Evolutionary conservation across 2,888 invertebrate genomes (phyloP).

Genomic region (Spialia ferax): DNA sequence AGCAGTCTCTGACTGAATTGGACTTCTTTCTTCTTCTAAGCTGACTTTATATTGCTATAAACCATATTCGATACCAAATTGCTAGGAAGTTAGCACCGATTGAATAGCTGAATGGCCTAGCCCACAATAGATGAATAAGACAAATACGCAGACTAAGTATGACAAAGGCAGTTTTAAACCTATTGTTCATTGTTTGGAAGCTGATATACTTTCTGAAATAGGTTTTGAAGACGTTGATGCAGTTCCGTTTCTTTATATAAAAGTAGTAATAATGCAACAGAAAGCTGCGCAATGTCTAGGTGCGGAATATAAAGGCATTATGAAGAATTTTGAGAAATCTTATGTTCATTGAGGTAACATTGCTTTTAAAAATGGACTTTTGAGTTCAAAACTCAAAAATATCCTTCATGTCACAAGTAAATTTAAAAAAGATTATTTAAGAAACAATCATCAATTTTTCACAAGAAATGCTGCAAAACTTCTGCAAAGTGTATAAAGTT

Average conservation of each 20-base stretch:
- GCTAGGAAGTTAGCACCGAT: slow-evolving; percentile 33
- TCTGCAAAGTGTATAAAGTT: slow-evolving; percentile 36
- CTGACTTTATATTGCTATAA: slow-evolving; percentile 5
- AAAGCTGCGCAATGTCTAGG: background rate
- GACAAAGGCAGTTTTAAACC: slow-evolving; percentile 36
- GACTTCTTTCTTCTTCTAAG: background rate
- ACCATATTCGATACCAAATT: slow-evolving; percentile 30
- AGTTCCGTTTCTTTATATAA: slow-evolving; percentile 18
- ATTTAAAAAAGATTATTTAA: slow-evolving; percentile 15
- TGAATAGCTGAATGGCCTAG: slow-evolving; percentile 31
- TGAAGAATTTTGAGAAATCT: no score
- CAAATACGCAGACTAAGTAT: slow-evolving; percentile 39
- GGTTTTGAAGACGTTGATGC: slow-evolving; percentile 37
- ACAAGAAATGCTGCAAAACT: slow-evolving; percentile 26
- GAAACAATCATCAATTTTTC: slow-evolving; percentile 33
- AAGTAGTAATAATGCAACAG: background rate
- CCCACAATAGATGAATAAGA: slow-evolving; percentile 34
- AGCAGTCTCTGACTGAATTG: background rate
- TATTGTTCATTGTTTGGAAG: slow-evolving; percentile 34
- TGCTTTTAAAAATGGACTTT: background rate
- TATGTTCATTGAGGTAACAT: background rate
- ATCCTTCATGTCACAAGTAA: background rate
- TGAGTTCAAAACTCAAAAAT: background rate
- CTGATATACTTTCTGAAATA: slow-evolving; percentile 29
- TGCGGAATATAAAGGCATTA: background rate